Evolutionary conservation across 2,113 vertebrate species (phyloP).

Genomic region (Carettochelys insculpta): DNA sequence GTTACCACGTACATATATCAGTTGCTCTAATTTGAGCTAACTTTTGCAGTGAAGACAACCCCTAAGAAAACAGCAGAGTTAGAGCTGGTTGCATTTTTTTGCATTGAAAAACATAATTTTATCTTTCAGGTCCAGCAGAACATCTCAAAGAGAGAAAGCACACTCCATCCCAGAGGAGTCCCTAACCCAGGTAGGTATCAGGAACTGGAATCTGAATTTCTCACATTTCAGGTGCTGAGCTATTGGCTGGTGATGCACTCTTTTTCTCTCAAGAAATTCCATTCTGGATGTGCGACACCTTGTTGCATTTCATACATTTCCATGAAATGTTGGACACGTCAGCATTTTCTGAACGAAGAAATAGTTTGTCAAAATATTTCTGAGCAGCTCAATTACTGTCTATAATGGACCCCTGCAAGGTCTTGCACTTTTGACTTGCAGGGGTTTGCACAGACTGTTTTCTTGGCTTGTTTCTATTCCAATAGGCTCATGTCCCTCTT

Average conservation of each 20-base stretch:
- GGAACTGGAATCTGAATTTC: not conserved
- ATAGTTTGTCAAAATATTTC: not conserved
- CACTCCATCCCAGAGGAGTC: not conserved
- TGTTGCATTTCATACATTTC: not conserved
- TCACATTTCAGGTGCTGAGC: no score
- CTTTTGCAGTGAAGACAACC: not conserved
- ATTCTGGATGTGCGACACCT: not conserved
- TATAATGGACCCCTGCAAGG: not conserved
- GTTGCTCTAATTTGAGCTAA: not conserved
- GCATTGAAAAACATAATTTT: not conserved
- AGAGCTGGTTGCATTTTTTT: not conserved
- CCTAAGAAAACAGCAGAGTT: not conserved
- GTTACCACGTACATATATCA: not conserved
- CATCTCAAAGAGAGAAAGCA: not conserved
- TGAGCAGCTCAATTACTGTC: not conserved
- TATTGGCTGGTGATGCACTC: not conserved
- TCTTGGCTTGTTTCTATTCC: not conserved
- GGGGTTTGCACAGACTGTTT: not conserved
- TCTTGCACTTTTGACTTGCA: not conserved
- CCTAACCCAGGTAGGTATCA: not conserved
- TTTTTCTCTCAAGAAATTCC: not conserved
- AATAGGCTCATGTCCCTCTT: not conserved
- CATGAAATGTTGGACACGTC: not conserved
- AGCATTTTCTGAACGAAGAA: not conserved
- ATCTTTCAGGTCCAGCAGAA: not conserved